These are phyloP conservation scores for Cyphomyrmex costatus DNA, from an alignment of 1,140 invertebrate species.

Conservation along the genomic window DNA sequence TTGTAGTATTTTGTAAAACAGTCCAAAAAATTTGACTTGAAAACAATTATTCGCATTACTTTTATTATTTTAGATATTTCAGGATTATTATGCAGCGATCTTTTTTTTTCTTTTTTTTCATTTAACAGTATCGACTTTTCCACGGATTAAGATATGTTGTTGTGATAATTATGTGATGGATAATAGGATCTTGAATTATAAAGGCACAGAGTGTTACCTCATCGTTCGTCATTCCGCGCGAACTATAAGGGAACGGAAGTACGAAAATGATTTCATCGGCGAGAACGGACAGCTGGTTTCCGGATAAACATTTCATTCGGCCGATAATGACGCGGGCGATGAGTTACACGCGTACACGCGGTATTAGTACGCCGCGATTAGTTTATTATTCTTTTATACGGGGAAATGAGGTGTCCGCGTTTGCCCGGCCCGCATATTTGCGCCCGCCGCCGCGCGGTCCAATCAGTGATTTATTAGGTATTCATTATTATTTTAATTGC, in stretches of 20 bases:
- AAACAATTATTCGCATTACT: background rate
- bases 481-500: conserved; percentile 84
- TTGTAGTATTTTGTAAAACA: background rate
- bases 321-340: conserved; percentile 71
- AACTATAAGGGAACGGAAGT: conserved; percentile 27
- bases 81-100: background rate
- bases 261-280: conserved; percentile 49
- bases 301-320: conserved; percentile 75
- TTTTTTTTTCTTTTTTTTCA: background rate
- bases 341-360: conserved; percentile 67
- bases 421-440: conserved; percentile 73
- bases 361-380: conserved; percentile 73
- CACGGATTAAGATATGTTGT: background rate
- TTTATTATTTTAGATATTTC: conserved; percentile 7
- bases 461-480: conserved; percentile 83
- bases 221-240: background rate
- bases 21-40: background rate
- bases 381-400: conserved; percentile 84
- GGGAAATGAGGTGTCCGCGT: conserved; percentile 81
- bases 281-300: conserved; percentile 60
- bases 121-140: background rate
- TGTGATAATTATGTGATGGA: background rate
- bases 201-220: conserved; percentile 14
- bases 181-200: background rate
- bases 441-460: conserved; percentile 76